Percentiles rank a stretch among this genome's conserved stretches.
Conservation (phyloP, 2,797 vertebrate genomes). For the Danio choprae region DNA sequence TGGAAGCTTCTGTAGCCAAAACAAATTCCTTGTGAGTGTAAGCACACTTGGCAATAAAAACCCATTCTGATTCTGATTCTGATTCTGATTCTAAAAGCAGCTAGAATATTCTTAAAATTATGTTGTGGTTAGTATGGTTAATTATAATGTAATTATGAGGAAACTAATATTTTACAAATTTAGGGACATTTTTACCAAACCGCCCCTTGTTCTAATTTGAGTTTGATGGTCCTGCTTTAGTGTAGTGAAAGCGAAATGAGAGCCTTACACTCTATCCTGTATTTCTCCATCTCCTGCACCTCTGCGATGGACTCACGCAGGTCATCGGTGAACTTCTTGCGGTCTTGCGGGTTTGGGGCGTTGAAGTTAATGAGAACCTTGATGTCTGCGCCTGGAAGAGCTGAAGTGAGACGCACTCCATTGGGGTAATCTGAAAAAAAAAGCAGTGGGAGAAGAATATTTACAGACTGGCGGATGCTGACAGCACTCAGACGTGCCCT, state of each 20-base stretch:
- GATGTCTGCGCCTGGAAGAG: slow-evolving; percentile 92
- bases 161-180: no score
- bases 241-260: slow-evolving; percentile 42
- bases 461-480: slow-evolving; percentile 20
- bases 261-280: slow-evolving; percentile 94
- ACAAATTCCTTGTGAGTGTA: no score
- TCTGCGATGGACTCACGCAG: slow-evolving; percentile 94
- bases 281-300: slow-evolving; percentile 99
- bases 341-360: slow-evolving; percentile 96
- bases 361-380: slow-evolving; percentile 98
- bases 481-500: slow-evolving; percentile 29
- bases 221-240: no score
- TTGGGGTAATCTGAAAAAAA: slow-evolving; percentile 90
- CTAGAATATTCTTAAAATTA: no score
- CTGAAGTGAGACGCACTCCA: slow-evolving; percentile 92
- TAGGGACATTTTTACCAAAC: no score
- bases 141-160: no score
- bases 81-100: no score
- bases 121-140: no score
- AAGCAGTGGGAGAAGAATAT: slow-evolving; percentile 37
- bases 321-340: slow-evolving; percentile 96
- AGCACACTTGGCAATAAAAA: no score
- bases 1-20: no score
- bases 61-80: no score
- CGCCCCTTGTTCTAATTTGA: no score